Conservation (phyloP, 2,888 invertebrate genomes). For the Podabrus alpinus region DNA sequence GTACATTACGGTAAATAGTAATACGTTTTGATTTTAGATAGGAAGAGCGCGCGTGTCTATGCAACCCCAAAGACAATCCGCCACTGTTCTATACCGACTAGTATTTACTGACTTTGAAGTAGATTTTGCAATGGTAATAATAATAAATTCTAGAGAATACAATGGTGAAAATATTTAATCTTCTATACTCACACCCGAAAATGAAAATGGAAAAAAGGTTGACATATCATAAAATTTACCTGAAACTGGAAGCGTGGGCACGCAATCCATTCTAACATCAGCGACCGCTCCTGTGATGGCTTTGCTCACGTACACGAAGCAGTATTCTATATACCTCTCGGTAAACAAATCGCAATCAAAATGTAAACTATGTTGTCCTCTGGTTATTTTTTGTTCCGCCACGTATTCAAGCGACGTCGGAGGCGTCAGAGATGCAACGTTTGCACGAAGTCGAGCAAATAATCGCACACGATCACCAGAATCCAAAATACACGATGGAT, state of each 20-base stretch:
- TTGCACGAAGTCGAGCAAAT: constrained; percentile 73
- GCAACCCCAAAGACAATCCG: background rate
- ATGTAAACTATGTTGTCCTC: constrained; percentile 74
- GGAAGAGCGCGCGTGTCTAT: no score
- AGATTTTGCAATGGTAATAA: no score
- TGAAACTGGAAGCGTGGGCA: constrained; percentile 79
- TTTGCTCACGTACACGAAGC: constrained; percentile 86
- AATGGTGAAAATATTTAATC: no score
- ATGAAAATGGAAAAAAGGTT: no score
- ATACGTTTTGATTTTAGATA: no score
- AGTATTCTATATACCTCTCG: constrained; percentile 83
- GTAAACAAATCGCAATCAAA: constrained; percentile 84
- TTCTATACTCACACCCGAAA: no score
- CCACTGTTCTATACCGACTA: background rate
- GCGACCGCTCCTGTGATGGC: constrained; percentile 84
- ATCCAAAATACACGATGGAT: constrained; percentile 80
- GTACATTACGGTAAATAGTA: no score
- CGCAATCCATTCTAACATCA: constrained; percentile 82
- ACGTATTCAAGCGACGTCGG: constrained; percentile 69
- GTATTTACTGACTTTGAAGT: no score
- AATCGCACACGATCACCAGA: constrained; percentile 78
- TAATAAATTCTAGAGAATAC: no score
- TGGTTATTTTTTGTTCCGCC: constrained; percentile 65
- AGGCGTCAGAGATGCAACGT: constrained; percentile 69
- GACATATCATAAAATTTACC: constrained; percentile 60